These are phyloP conservation scores for Corythornis cristatus DNA, from an alignment of 2,113 vertebrate species.

Conservation along the genomic window DNA sequence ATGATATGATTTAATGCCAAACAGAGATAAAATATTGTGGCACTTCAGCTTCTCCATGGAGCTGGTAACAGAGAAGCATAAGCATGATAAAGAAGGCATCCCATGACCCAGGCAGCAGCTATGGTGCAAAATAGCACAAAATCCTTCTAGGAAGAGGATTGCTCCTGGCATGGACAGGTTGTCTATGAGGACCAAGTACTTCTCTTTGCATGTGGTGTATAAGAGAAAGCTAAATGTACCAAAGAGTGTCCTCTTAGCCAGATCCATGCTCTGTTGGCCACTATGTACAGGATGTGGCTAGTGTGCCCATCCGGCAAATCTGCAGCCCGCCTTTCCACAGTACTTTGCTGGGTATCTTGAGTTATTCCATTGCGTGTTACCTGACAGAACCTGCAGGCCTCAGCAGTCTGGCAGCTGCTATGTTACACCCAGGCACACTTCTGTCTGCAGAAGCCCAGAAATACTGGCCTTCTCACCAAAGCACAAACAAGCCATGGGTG, in stretches of 20 bases:
- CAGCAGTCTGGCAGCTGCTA: not conserved
- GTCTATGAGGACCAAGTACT: not conserved
- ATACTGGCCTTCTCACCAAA: not conserved
- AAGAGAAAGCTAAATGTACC: not conserved
- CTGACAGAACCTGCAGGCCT: not conserved
- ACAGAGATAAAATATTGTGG: not conserved
- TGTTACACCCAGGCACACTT: fast-evolving
- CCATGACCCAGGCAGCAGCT: not conserved
- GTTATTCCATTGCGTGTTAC: not conserved
- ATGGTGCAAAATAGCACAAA: not conserved
- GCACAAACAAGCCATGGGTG: not conserved
- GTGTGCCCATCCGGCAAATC: not conserved
- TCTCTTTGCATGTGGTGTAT: not conserved
- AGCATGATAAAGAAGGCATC: not conserved
- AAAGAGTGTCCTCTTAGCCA: not conserved
- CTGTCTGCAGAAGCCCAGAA: not conserved
- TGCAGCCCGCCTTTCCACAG: not conserved
- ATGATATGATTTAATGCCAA: not conserved
- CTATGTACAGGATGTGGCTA: not conserved
- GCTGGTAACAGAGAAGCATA: not conserved
- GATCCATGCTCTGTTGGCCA: not conserved
- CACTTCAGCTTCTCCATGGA: not conserved
- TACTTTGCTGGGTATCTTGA: not conserved
- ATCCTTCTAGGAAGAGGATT: not conserved
- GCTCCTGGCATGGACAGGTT: not conserved